Conservation (phyloP, 2,113 vertebrate species). For the Calyptomena viridis region DNA sequence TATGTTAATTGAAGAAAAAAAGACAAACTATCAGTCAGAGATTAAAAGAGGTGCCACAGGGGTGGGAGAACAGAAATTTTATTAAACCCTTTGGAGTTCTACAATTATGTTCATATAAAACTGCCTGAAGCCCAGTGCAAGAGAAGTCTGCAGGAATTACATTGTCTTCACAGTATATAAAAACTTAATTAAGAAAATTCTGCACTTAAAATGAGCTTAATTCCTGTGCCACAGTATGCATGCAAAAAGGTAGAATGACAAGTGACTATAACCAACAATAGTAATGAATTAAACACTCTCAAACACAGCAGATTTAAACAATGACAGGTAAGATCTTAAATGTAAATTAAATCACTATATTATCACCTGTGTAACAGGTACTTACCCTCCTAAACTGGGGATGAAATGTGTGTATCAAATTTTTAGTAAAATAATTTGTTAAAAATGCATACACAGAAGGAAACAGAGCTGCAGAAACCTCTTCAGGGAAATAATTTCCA, state of each 20-base stretch:
- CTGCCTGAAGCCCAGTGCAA: background rate
- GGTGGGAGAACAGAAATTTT: background rate
- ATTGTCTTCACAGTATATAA: background rate
- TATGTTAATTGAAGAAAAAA: background rate
- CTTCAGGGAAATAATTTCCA: background rate
- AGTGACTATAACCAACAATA: background rate
- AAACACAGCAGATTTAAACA: background rate
- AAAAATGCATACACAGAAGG: background rate
- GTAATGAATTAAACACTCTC: background rate
- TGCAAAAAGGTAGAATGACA: background rate
- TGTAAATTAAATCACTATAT: background rate
- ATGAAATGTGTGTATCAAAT: background rate
- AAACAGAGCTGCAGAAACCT: background rate
- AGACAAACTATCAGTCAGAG: background rate
- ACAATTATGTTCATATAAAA: background rate
- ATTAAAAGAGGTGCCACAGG: background rate
- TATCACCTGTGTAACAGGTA: background rate
- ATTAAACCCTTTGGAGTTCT: background rate
- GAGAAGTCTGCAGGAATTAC: background rate
- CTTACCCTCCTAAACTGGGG: background rate
- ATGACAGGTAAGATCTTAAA: background rate
- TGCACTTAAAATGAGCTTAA: background rate
- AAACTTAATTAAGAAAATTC: background rate
- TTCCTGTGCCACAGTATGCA: background rate
- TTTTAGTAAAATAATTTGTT: background rate